Evolutionary conservation across 1,140 invertebrate species (phyloP), one percentile per base, ranked within the genome.

Genomic region (Brachionus manjavacas): DNA sequence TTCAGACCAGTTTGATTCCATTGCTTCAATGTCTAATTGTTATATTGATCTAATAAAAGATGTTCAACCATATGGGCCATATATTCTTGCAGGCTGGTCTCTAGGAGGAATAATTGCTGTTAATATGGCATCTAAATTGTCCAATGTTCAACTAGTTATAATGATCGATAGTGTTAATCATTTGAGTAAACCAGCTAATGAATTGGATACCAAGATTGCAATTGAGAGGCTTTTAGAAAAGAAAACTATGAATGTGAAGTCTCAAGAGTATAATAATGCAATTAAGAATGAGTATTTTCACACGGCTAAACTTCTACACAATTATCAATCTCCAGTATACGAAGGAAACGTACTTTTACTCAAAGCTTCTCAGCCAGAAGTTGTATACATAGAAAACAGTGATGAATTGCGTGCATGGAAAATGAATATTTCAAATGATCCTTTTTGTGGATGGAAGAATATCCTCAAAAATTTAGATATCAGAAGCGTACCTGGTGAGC

Each of bases 51-150:
- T 94, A 88, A 92, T 98, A 83, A 93, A 93, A 86, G 91, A 91
- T 25, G 89, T 95, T 16, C 94, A 96, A 89, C 92, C 92, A 0
- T 90, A 92, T 83, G 94, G 95, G 83, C 95, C 96, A 0, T 97
- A 95, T 90, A 92, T 92, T 23, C 88, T 99, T 49, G 91, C 94
- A 39, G 97, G 96, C 2, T 99, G 99, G 89, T 98, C 96, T 0
- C 98, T 95, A 89, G 97, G 97, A 66, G 93, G 94, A 9, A 92
- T 93, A 84, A 92, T 98, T 11, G 95, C 94, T 4, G 95, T 96
- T 87, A 96, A 98, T 91, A 97, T 99, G 93, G 94, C 93, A 2
- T 86, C 93, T 11, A 93, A 94, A 87, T 88, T 98, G 8, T 14
- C 16, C 60, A 31, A 66, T 66, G 60, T 66, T 31, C 23, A 31